phyloP scores from a whole-genome alignment of 2,888 invertebrate genomes.

The Scaptomyza tumidula region DNA sequence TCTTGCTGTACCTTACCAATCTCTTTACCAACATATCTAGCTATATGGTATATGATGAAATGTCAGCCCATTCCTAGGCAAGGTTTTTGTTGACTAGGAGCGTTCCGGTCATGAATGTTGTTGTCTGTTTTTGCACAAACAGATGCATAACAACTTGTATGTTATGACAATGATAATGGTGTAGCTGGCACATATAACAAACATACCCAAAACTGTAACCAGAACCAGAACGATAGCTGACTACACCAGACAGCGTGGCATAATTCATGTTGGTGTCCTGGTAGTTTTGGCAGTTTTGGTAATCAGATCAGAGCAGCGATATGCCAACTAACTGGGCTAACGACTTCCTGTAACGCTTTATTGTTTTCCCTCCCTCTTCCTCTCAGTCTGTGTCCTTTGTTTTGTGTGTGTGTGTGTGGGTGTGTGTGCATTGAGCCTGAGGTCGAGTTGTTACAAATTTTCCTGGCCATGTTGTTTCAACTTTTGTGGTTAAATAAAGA shows the following conservation, averaged over 20 bases:
- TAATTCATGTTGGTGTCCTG: slow-evolving; percentile 46
- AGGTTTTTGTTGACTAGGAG: slow-evolving; percentile 22
- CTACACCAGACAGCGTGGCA: slow-evolving; percentile 27
- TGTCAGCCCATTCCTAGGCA: slow-evolving; percentile 4
- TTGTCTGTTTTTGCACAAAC: slow-evolving; percentile 39
- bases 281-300: slow-evolving; percentile 30
- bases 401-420: neutral
- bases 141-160: slow-evolving; percentile 47
- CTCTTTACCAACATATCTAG: neutral
- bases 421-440: slow-evolving; percentile 17
- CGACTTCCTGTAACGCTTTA: slow-evolving; percentile 44
- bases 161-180: slow-evolving; percentile 66
- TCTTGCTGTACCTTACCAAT: neutral
- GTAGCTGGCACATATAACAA: slow-evolving; percentile 51
- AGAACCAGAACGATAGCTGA: neutral
- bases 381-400: neutral
- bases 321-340: slow-evolving; percentile 46
- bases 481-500: slow-evolving; percentile 44
- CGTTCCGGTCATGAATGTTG: slow-evolving; percentile 6
- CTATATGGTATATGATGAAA: slow-evolving; percentile 40
- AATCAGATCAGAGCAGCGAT: slow-evolving; percentile 62
- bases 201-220: slow-evolving; percentile 1
- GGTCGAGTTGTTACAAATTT: slow-evolving; percentile 35
- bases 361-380: slow-evolving; percentile 1
- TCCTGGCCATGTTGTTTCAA: slow-evolving; percentile 47